Evolutionary conservation across 2,797 vertebrate species (phyloP), one percentile per base, ranked within the genome.

Genomic region (Emys orbicularis): DNA sequence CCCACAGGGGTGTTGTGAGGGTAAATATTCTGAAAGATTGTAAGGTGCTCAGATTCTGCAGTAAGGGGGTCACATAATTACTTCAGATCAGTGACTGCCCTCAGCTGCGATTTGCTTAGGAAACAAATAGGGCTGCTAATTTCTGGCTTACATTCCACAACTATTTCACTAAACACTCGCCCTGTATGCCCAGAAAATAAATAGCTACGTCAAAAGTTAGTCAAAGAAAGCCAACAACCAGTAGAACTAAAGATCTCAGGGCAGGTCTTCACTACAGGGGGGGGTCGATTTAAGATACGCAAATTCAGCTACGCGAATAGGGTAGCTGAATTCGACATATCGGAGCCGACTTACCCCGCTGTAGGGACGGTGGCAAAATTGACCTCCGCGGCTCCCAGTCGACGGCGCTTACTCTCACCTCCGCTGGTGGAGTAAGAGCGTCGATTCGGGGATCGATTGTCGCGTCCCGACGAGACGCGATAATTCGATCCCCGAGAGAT

Each of bases 201-300:
- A 52, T 76, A 1, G 89, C 83, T 15, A 94, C 91, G 96, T 96
- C 91, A 96, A 80, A 84, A 86, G 44, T 86, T 65, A 83, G 93
- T 82, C 72, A 23, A 81, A 87, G 82, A 41, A 94, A 91, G 80
- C 11, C 79, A 86, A 41, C 91, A 86, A 83, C 81, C 37, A 72
- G 82, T 94, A 83, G 81, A 72, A 83, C 88, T 18, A 83, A n/a
- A 85, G 72, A 86, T 53, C 79, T 79, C 61, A 94, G n/a, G n/a
- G n/a, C n/a, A n/a, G n/a, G n/a, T n/a, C n/a, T n/a, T n/a, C n/a
- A n/a, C n/a, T n/a, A n/a, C n/a, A n/a, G n/a, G n/a, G n/a, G n/a
- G n/a, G n/a, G n/a, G n/a, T n/a, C n/a, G n/a, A n/a, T n/a, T n/a
- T n/a, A n/a, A n/a, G n/a, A n/a, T n/a, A n/a, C n/a, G n/a, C n/a